Percentiles rank a stretch among this genome's conserved stretches.
These are phyloP conservation scores for Watersipora subatra DNA, from an alignment of 1,140 invertebrate species.

Conservation along the genomic window DNA sequence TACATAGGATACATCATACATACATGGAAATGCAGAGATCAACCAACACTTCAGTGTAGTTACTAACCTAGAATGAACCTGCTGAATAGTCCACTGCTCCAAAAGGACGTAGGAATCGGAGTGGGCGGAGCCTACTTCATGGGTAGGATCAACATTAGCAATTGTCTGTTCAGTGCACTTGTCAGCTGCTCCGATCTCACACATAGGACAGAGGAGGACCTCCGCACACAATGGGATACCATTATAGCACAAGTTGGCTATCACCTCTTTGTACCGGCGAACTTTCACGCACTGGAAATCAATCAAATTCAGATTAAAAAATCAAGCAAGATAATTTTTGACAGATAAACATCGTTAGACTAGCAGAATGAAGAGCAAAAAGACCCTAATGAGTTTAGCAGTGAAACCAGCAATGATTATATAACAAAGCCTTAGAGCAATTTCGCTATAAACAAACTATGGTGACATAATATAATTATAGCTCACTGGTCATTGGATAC, in stretches of 20 bases:
- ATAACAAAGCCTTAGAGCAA: no score
- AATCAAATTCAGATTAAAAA: constrained; percentile 5
- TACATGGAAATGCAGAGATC: no score
- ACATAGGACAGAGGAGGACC: constrained; percentile 55
- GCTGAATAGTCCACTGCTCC: constrained; percentile 53
- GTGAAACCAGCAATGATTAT: no score
- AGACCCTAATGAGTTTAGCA: no score
- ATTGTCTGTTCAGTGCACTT: neutral
- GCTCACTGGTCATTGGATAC: no score
- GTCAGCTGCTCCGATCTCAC: constrained; percentile 43
- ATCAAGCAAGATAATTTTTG: neutral
- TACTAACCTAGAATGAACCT: neutral
- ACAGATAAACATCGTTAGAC: no score
- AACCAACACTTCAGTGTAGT: no score
- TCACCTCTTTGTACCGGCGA: constrained; percentile 44
- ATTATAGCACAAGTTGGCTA: constrained; percentile 46
- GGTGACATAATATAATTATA: no score
- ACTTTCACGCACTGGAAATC: constrained; percentile 44
- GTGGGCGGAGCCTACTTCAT: constrained; percentile 5
- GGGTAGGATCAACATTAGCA: neutral
- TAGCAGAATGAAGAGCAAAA: no score
- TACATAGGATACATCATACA: no score
- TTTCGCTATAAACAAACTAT: no score
- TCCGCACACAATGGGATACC: constrained; percentile 56
- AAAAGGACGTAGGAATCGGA: constrained; percentile 40